Base-by-base conservation (phyloP, 2,797 vertebrate species). In the Tadarida brasiliensis region DNA sequence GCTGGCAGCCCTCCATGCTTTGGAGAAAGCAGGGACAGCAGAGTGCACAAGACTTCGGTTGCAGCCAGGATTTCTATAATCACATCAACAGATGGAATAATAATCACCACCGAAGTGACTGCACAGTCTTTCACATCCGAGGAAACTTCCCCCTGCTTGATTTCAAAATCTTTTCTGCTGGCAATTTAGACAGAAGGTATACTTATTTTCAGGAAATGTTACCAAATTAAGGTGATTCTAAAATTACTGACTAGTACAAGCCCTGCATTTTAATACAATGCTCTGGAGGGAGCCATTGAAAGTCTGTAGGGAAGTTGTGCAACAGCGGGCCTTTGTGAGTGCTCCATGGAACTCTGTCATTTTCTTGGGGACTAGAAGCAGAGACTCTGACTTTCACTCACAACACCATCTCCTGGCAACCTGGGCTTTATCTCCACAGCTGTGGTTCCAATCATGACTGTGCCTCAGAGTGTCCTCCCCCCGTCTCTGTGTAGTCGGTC, bases 1-100 rank as follows among this genome's bases (percentile, higher is more conserved):
- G 57, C 87, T 98, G 96, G 96, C 94, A 84, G 61, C 65, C 68
- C 54, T 92, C 20, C 96, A 93, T 80, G 54, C 44, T 88, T 94
- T 94, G 68, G 94, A 83, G 91, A 94, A 83, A 56, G 33, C 65
- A 71, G 15, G 11, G 76, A 95, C 35, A 96, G 61, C 15, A 63
- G 35, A 97, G 90, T 92, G 76, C 83, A 95, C 44, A 93, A 56
- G 93, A 74, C 84, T 84, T 91, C 68, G 76, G 61, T 56, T 90
- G 91, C 80, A 81, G 94, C 30, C 77, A 78, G 51, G 95, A 84
- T 94, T 95, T 96, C 68, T 84, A 90, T 97, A 97, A 97, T 97
- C 85, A 91, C 0, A 30, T 95, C 91, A 91, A 96, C 94, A 97
- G 97, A 98, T 97, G 95, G 97, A 98, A 96, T 94, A 96, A 96